Evolutionary conservation across 1,140 invertebrate species (phyloP).

Genomic region (Tetramorium parvispinum): DNA sequence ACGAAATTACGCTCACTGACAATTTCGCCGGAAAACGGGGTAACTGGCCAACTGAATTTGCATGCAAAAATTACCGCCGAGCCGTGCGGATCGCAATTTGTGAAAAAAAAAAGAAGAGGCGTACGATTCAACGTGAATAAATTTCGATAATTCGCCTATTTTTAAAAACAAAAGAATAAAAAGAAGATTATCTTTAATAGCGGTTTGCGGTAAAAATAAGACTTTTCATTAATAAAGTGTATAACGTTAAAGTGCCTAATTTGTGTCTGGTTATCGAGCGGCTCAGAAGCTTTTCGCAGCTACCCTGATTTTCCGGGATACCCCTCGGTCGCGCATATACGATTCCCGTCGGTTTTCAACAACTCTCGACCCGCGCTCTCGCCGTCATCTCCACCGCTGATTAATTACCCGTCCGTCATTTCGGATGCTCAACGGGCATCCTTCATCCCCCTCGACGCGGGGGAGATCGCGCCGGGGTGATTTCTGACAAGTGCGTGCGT

Average conservation of each 20-base stretch:
- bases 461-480: not conserved
- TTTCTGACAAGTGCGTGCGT: constrained; percentile 3
- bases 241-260: not conserved
- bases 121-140: not conserved
- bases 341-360: not conserved
- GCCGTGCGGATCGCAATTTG: not conserved
- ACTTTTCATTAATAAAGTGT: not conserved
- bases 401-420: constrained; percentile 40
- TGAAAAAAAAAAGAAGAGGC: no score
- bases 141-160: not conserved
- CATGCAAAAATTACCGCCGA: constrained; percentile 32
- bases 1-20: constrained; percentile 42
- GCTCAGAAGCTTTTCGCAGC: not conserved
- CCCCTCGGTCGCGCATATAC: not conserved
- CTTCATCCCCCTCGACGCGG: not conserved
- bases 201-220: not conserved
- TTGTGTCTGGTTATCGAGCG: not conserved
- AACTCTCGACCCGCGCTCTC: not conserved
- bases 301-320: not conserved
- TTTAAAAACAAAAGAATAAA: not conserved
- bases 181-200: not conserved
- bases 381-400: not conserved
- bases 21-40: not conserved
- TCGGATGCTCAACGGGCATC: constrained; percentile 21
- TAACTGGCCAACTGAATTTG: constrained; percentile 22